Evolutionary conservation across 2,888 invertebrate species (phyloP).

Genomic region (Brachylomia viminalis): DNA sequence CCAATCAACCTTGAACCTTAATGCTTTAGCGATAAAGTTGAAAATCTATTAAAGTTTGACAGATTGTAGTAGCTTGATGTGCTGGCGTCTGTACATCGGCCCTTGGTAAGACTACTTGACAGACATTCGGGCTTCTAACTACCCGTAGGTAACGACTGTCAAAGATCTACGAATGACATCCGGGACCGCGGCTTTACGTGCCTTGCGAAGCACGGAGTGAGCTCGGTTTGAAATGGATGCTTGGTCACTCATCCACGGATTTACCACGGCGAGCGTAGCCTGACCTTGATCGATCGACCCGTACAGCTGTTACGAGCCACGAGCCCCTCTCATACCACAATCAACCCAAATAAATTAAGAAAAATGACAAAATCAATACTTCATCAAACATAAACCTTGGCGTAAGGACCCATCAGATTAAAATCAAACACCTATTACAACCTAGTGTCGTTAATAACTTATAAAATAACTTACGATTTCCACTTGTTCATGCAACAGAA

Average conservation of each 20-base stretch:
- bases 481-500: slow-evolving; percentile 79
- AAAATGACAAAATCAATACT: slow-evolving; percentile 14
- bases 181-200: background rate
- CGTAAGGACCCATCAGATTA: slow-evolving; percentile 15
- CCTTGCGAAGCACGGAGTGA: background rate
- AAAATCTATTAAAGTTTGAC: no score
- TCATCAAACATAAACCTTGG: background rate
- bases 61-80: no score
- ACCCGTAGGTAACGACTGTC: background rate
- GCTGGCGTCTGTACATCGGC: no score
- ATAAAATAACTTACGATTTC: slow-evolving; percentile 80
- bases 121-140: background rate
- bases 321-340: background rate
- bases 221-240: background rate
- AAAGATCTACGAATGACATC: background rate
- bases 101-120: background rate
- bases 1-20: no score
- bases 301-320: background rate
- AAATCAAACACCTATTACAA: slow-evolving; percentile 65
- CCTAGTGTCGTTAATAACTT: slow-evolving; percentile 74
- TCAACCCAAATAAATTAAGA: background rate
- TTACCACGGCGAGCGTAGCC: background rate
- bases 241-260: background rate
- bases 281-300: background rate
- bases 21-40: no score